Evolutionary conservation across 1,140 invertebrate species (phyloP).

Genomic region (Lucilia sericata): DNA sequence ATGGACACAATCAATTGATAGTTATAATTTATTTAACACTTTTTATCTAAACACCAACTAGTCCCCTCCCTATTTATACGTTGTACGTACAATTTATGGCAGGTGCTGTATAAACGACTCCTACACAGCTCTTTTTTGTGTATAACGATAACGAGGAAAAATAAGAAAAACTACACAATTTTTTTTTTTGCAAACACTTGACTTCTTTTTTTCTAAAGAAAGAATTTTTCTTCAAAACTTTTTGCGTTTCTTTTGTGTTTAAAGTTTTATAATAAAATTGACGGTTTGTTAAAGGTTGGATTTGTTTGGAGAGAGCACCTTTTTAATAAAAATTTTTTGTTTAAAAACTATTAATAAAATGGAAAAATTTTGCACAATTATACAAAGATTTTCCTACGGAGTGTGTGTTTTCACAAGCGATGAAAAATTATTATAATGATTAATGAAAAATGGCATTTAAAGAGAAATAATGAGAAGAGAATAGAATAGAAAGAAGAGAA

Average conservation of each 20-base stretch:
- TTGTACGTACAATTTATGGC: not conserved
- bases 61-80: not conserved
- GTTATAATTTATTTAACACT: constrained; percentile 27
- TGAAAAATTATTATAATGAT: not conserved
- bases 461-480: not conserved
- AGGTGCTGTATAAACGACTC: not conserved
- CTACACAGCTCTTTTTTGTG: not conserved
- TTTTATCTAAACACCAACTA: not conserved
- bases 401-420: not conserved
- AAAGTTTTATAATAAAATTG: not conserved
- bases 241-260: not conserved
- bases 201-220: not conserved
- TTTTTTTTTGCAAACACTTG: constrained; percentile 12
- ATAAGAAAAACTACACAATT: not conserved
- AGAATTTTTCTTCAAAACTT: not conserved
- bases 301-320: not conserved
- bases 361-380: constrained; percentile 18
- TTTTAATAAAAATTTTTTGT: not conserved
- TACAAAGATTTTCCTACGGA: not conserved
- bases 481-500: constrained; percentile 2
- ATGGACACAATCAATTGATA: constrained; percentile 16
- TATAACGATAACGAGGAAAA: constrained; percentile 19
- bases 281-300: constrained; percentile 14
- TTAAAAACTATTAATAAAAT: constrained; percentile 24
- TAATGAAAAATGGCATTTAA: constrained; percentile 9